Percentiles rank a stretch among this genome's conserved stretches.
phyloP scores from a whole-genome alignment of 2,797 vertebrate genomes.

The Melanotaenia parkinsoni region DNA sequence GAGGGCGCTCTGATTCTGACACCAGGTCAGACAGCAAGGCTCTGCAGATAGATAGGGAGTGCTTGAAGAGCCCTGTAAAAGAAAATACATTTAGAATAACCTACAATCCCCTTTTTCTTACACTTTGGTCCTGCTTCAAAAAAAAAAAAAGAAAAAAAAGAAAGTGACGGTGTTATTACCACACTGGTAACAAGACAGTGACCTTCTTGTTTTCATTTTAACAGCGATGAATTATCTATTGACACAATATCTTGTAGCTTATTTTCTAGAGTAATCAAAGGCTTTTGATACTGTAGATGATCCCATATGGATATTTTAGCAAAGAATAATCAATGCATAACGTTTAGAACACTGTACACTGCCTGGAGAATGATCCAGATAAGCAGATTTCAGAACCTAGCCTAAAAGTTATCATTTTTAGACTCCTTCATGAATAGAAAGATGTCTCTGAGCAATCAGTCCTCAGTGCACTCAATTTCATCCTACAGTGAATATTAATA shows the following conservation, averaged over 20 bases:
- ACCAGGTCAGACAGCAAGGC: conserved; percentile 95
- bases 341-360: background rate
- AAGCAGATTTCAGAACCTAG: background rate
- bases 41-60: conserved; percentile 95
- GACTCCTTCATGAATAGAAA: background rate
- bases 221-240: background rate
- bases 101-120: background rate
- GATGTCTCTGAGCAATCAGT: background rate
- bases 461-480: background rate
- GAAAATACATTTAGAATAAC: conserved; percentile 5
- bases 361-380: background rate
- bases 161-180: background rate
- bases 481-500: background rate
- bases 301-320: background rate
- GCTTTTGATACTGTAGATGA: background rate
- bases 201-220: background rate
- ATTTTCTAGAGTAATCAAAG: background rate
- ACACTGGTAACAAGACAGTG: background rate
- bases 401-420: background rate
- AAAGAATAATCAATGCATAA: background rate
- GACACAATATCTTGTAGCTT: background rate
- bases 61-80: conserved; percentile 93
- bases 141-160: too few relatives aligned
- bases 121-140: background rate
- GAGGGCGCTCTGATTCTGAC: conserved; percentile 88